Base-by-base conservation (phyloP, 2,888 invertebrate genomes). In the Conops quadrifasciatus region DNA sequence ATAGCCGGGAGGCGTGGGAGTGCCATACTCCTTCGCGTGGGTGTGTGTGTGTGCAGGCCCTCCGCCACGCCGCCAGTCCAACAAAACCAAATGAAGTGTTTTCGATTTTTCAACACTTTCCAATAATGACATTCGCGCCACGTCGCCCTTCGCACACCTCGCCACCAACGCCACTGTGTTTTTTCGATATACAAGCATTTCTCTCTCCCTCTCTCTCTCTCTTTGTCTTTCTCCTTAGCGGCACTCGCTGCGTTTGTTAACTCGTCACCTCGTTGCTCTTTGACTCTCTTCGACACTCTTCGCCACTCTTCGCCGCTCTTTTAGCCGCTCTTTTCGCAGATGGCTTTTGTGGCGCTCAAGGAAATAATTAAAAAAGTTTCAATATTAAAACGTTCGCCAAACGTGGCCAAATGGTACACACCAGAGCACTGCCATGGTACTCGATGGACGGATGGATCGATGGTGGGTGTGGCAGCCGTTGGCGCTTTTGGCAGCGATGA, bases 361-460 rank as follows among this genome's bases (percentile, higher is more conserved):
- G 79, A 82, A 82, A 83, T 82, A 83, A 82, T 82, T 82, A 83
- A 82, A 83, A 82, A 82, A 82, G 83, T 82, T 82, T 76, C 78
- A 83, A 82, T 82, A 83, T 82, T 82, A 82, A 83, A 83, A 82
- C 75, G 77, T 75, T 73, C 64, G 67, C 24, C 59, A 30, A 65
- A 47, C 74, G 67, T 71, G 77, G 75, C 77, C 77, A 77, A 75
- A 77, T 72, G 53, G 19, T 62, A 62, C 24, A 62, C 15, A 21
- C 62, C 43, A 59, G 47, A 28, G 47, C 7, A 60, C 4, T 36
- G 9, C 9, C 36, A 36, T 9, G 36, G 36, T 36, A 36, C 9
- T 36, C 11, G 49, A 21, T 16, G 21, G 49, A 5, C 36, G 66
- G 11, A 9, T 26, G 19, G 19, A 26, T 26, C 19, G 13, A 43